Evolutionary conservation across 2,888 invertebrate species (phyloP).

Genomic region (Noctua fimbriata): DNA sequence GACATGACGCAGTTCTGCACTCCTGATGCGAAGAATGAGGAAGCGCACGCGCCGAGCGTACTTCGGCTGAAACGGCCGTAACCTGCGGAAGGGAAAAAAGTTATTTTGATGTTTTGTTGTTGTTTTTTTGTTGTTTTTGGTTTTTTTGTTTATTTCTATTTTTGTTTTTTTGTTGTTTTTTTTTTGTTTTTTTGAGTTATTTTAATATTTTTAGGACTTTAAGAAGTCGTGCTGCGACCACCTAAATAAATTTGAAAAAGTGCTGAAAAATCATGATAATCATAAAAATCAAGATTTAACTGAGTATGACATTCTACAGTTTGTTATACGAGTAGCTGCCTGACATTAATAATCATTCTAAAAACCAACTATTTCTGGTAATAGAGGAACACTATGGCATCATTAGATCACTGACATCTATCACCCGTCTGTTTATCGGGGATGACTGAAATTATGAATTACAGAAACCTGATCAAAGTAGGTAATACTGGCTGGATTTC

Average conservation of each 20-base stretch:
- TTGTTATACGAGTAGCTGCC: not conserved
- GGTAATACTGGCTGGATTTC: not conserved
- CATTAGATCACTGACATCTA: not conserved
- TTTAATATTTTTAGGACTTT: too few species aligned
- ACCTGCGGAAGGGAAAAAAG: constrained; percentile 83
- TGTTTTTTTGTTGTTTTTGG: too few species aligned
- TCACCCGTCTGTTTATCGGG: not conserved
- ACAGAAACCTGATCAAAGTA: not conserved
- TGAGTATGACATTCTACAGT: not conserved
- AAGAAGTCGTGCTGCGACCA: too few species aligned
- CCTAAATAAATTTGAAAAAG: not conserved
- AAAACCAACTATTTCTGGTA: not conserved
- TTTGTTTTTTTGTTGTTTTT: too few species aligned
- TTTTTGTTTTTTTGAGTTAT: too few species aligned
- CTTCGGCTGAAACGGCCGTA: constrained; percentile 93
- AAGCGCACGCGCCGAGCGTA: constrained; percentile 91
- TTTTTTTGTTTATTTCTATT: too few species aligned
- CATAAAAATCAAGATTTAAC: not conserved
- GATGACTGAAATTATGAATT: not conserved
- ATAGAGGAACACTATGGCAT: not conserved
- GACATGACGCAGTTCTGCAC: constrained; percentile 93
- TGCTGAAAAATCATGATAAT: not conserved
- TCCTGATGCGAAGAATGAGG: constrained; percentile 91
- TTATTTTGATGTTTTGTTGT: too few species aligned
- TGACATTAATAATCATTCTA: not conserved